Conservation (phyloP, 2,113 vertebrate genomes). For the Sander vitreus region DNA sequence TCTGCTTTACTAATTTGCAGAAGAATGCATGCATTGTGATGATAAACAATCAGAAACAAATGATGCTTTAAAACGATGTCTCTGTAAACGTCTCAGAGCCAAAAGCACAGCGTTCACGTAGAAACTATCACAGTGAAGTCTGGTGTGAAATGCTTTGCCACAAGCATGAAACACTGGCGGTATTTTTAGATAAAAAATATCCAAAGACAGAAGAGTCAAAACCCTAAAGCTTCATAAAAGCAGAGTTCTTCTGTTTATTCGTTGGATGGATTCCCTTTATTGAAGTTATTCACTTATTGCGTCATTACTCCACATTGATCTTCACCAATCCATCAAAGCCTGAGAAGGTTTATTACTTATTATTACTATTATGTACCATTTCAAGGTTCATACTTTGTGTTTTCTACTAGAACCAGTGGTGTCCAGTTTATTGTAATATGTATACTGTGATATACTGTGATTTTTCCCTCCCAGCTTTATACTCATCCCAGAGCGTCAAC, state of each 20-base stretch:
- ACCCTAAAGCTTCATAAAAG: background rate
- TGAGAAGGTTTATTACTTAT: too few species aligned
- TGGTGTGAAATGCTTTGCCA: slow-evolving; percentile 35
- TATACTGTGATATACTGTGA: too few species aligned
- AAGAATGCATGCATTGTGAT: background rate
- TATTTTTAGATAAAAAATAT: slow-evolving; percentile 42
- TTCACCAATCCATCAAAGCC: background rate
- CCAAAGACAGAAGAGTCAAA: background rate
- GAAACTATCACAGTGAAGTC: slow-evolving; percentile 46
- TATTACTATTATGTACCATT: too few species aligned
- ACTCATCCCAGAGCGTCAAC: too few species aligned
- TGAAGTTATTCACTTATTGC: background rate
- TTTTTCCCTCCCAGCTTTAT: too few species aligned
- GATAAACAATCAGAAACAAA: slow-evolving; percentile 23
- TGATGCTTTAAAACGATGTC: background rate
- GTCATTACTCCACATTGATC: background rate
- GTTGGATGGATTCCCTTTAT: background rate
- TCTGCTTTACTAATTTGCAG: too few species aligned
- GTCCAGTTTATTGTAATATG: too few species aligned
- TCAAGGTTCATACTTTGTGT: too few species aligned
- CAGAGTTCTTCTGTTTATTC: slow-evolving; percentile 10
- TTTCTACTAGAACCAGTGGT: too few species aligned
- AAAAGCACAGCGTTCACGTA: slow-evolving; percentile 22
- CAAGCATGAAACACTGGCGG: slow-evolving; percentile 10
- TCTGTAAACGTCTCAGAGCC: background rate